These are phyloP conservation scores for Taxidea taxus DNA, from an alignment of 2,113 vertebrate genomes.

Conservation along the genomic window DNA sequence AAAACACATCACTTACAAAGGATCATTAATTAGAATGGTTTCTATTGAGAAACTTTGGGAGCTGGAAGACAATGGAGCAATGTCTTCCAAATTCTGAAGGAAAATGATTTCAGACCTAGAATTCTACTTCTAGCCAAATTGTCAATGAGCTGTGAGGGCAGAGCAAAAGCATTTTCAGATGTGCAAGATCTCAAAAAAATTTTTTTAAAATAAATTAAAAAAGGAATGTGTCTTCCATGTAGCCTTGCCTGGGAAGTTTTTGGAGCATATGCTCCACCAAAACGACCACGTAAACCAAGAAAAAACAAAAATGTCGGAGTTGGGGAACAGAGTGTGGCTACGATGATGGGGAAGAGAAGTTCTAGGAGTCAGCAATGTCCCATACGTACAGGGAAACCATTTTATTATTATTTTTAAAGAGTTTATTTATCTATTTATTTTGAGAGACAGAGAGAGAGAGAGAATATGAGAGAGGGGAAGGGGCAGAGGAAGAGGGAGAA, in stretches of 20 bases:
- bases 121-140: neutral
- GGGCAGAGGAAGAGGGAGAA: neutral
- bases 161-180: conserved; percentile 10
- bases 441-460: too few species aligned
- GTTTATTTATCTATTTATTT: neutral
- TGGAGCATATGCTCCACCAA: neutral
- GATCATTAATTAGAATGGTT: neutral
- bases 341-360: neutral
- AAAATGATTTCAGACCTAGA: neutral
- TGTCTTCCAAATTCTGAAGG: neutral
- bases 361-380: neutral
- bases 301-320: neutral
- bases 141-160: neutral
- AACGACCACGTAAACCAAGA: neutral
- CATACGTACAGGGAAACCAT: neutral
- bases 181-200: neutral
- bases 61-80: neutral
- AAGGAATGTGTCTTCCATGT: neutral
- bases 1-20: conserved; percentile 16
- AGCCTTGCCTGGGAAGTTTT: neutral
- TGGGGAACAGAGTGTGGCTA: neutral
- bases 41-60: neutral
- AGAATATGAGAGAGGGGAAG: neutral
- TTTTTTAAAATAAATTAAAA: neutral
- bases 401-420: neutral